Base-by-base conservation (phyloP, 2,888 invertebrate genomes). In the Andricus quercusramuli region DNA sequence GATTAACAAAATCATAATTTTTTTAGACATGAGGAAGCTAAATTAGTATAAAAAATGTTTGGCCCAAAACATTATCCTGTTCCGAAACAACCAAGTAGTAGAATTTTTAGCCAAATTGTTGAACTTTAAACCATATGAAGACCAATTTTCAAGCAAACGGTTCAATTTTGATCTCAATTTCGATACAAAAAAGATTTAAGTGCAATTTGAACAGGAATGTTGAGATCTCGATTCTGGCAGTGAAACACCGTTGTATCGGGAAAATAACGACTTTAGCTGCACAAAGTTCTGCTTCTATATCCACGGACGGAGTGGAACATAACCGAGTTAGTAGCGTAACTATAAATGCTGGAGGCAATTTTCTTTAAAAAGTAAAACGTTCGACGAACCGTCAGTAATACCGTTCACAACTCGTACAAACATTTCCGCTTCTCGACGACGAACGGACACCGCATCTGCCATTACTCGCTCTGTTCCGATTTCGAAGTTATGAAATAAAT, bases 311-410 rank as follows among this genome's bases (percentile, higher is more conserved):
- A 25, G 5, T 15, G 6, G 25, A 17, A 62, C 25, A 62, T 25
- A 62, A 9, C 4, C 25, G 62, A 62, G 37, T 37, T 37, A 37
- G 25, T 62, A 62, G 62, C 62, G 62, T 62, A 25, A 62, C 62
- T 62, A 13, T 62, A 62, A 13, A 17, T 62, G 25, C 62, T 25
- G 2, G 15, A 62, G 62, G 62, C 25, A 62, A 62, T 62, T 62
- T 62, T 62, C 62, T 62, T 62, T 62, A 62, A 62, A 62, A 62
- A 62, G 62, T 62, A 62, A 62, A 62, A 62, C 29, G 62, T 62
- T 62, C 62, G 62, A 62, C 62, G 62, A 62, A 62, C 62, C 62
- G 25, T 15, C 62, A 29, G 62, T 62, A 62, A 62, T 62, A 62
- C 62, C 62, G 62, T 62, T 62, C 25, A 13, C 62, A 25, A 25